A percentile compares a stretch with the other conserved stretches of the same genome.
These are phyloP conservation scores for Apamea sordens DNA, from an alignment of 2,888 invertebrate species.

Conservation along the genomic window DNA sequence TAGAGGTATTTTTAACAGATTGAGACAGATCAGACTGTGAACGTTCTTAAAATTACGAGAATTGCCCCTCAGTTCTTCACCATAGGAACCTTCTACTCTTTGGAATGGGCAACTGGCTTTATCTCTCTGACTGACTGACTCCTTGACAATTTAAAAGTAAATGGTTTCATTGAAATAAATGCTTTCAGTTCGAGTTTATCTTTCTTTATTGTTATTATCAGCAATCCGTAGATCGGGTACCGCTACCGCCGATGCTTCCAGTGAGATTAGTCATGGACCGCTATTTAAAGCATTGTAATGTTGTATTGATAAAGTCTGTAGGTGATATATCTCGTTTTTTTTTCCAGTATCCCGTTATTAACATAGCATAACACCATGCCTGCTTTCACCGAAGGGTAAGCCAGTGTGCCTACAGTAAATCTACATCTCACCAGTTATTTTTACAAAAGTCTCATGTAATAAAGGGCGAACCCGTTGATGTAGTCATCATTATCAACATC, in stretches of 20 bases:
- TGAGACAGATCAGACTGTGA: too few relatives aligned
- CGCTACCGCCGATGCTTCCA: not conserved
- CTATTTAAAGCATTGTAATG: not conserved
- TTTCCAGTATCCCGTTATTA: not conserved
- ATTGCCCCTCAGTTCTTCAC: not conserved
- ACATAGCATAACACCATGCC: not conserved
- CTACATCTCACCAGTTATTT: too few relatives aligned
- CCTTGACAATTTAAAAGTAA: not conserved
- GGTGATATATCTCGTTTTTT: not conserved
- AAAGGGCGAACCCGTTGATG: too few relatives aligned
- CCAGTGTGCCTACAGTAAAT: not conserved
- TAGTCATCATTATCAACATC: not conserved
- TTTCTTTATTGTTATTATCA: not conserved
- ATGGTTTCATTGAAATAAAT: not conserved
- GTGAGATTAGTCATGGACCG: not conserved
- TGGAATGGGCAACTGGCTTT: not conserved
- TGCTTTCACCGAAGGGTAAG: not conserved
- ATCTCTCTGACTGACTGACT: not conserved
- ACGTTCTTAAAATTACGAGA: too few relatives aligned
- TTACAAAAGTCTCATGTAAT: too few relatives aligned
- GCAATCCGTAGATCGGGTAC: not conserved
- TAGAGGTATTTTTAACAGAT: too few relatives aligned
- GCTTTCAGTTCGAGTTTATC: not conserved
- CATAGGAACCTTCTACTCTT: not conserved
- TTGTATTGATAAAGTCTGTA: not conserved